Base-by-base conservation (phyloP, 2,888 invertebrate genomes). In the Eupithecia subumbrata region DNA sequence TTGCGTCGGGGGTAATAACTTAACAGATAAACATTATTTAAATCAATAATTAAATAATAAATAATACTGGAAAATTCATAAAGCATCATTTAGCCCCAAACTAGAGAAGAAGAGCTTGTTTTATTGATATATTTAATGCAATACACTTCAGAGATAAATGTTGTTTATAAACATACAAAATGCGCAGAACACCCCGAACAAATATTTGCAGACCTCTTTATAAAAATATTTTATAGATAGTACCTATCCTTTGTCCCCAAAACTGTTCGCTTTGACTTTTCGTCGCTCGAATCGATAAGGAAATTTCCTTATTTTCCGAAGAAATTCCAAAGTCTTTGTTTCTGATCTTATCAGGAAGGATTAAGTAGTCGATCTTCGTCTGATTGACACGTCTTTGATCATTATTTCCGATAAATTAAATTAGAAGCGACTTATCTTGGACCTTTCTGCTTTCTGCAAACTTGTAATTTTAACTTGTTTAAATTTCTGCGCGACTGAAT, bases 361-460 rank as follows among this genome's bases (percentile, higher is more conserved):
- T 56, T 56, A 52, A 22, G 34, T 43, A 73, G 56, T 67, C 60
- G 73, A 73, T 75, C 70, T 48, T 78, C 48, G 63, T 67, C 43
- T 60, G 71, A 72, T 75, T 72, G 75, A 71, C 68, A 69, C 25
- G 75, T 7, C 68, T 63, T 71, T 71, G 71, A 72, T 72, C 68
- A 71, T 75, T 37, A 67, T 72, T 66, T 12, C 64, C 14, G 70
- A 56, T 70, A 70, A 70, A 56, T 56, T 52, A 56, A 70, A 48
- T 69, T 34, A 52, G 70, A 70, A 22, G 5, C 37, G 68, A 40
- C 68, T 68, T 43, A 68, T n/a, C 66, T 67, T 40, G 22, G 16
- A 69, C 9, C 69, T 52, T 43, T 69, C n/a, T 40, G 67, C 64
- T 34, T n/a, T n/a, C n/a, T 34, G 34, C 34, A 64, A 64, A 64